Evolutionary conservation across 2,113 vertebrate genomes (phyloP).

Genomic region (Ceyx margarethae): DNA sequence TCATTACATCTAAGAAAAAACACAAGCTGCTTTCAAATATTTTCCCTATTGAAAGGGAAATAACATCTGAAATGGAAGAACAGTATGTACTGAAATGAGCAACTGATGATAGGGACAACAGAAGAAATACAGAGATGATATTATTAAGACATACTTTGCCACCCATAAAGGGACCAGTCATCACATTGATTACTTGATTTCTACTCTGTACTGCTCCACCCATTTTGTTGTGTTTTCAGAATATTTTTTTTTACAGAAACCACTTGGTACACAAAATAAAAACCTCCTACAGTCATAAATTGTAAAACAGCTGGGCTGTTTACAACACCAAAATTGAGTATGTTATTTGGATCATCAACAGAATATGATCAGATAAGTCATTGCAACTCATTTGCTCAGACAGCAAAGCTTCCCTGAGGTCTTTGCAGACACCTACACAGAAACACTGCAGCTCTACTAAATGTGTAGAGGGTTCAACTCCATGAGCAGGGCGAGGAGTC

Average conservation of each 20-base stretch:
- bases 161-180: neutral
- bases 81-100: neutral
- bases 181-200: neutral
- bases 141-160: neutral
- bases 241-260: neutral
- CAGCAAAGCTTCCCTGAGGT: rapidly evolving
- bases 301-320: neutral
- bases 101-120: neutral
- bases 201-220: neutral
- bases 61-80: neutral
- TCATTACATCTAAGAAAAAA: neutral
- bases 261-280: neutral
- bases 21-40: neutral
- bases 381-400: neutral
- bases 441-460: rapidly evolving
- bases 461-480: rapidly evolving
- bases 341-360: neutral
- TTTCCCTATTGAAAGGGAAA: neutral
- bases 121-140: neutral
- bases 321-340: neutral
- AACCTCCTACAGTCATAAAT: neutral
- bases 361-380: neutral
- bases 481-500: neutral
- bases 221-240: neutral
- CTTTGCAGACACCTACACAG: neutral